Evolutionary conservation across 2,888 invertebrate genomes (phyloP).

Genomic region (Nemotelus nigrinus): DNA sequence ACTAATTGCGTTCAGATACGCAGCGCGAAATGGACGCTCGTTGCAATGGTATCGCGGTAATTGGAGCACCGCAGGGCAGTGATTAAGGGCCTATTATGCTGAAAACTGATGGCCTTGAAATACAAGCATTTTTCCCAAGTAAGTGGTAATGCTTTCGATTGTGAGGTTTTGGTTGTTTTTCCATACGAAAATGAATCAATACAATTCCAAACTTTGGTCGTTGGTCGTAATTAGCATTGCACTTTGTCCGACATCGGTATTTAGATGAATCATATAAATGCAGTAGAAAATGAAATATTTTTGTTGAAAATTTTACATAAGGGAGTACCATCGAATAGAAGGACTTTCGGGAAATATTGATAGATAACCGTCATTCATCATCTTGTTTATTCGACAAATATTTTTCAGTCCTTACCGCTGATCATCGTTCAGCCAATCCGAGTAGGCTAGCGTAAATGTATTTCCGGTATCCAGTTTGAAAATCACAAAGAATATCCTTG

Average conservation of each 20-base stretch:
- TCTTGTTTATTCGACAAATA: too few species aligned
- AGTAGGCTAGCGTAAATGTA: constrained; percentile 63
- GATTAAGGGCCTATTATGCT: constrained; percentile 29
- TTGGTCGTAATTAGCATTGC: not conserved
- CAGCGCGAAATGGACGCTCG: too few species aligned
- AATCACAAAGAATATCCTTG: not conserved
- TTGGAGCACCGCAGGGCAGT: constrained; percentile 37
- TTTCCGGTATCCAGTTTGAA: constrained; percentile 63
- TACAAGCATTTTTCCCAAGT: not conserved
- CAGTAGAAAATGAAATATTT: not conserved
- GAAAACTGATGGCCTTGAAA: constrained; percentile 9
- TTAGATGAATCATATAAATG: not conserved
- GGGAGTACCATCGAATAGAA: too few species aligned
- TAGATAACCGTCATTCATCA: too few species aligned
- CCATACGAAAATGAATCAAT: too few species aligned
- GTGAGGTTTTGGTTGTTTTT: not conserved
- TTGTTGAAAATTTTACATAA: too few species aligned
- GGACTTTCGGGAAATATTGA: too few species aligned
- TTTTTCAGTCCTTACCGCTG: constrained; percentile 57
- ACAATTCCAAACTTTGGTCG: not conserved
- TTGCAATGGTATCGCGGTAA: constrained; percentile 39
- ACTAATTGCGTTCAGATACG: not conserved
- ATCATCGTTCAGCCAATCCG: constrained; percentile 64
- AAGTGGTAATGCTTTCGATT: not conserved
- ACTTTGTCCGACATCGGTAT: not conserved